These are phyloP conservation scores for Coreius guichenoti DNA, from an alignment of 2,797 vertebrate species.

Conservation along the genomic window DNA sequence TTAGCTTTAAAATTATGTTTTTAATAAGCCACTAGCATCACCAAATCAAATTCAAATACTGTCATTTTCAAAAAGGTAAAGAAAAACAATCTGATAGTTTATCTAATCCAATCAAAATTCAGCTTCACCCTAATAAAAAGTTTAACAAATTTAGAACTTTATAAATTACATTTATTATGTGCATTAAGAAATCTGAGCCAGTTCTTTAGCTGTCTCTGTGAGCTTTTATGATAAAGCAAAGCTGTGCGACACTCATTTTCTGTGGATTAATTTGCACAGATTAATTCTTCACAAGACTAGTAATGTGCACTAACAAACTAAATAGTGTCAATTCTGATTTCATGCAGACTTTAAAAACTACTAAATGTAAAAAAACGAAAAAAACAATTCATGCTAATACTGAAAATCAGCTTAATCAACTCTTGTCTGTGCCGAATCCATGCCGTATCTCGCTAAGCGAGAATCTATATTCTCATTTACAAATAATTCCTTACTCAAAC, in stretches of 20 bases:
- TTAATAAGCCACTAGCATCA: background rate
- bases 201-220: background rate
- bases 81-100: background rate
- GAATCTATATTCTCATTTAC: background rate
- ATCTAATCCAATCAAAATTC: background rate
- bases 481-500: background rate
- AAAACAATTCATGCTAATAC: background rate
- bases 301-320: background rate
- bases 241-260: background rate
- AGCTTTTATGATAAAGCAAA: background rate
- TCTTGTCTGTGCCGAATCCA: too few species aligned
- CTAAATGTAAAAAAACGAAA: background rate
- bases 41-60: background rate
- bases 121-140: background rate
- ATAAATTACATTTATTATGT: background rate
- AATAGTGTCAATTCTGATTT: background rate
- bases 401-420: background rate
- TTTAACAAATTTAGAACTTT: background rate
- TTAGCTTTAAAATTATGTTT: background rate
- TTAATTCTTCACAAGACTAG: background rate
- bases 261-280: background rate
- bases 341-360: background rate
- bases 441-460: background rate
- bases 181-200: background rate
- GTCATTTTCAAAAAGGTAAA: background rate